phyloP scores from a whole-genome alignment of 2,888 invertebrate genomes.

The Muschampia plurimacula region DNA sequence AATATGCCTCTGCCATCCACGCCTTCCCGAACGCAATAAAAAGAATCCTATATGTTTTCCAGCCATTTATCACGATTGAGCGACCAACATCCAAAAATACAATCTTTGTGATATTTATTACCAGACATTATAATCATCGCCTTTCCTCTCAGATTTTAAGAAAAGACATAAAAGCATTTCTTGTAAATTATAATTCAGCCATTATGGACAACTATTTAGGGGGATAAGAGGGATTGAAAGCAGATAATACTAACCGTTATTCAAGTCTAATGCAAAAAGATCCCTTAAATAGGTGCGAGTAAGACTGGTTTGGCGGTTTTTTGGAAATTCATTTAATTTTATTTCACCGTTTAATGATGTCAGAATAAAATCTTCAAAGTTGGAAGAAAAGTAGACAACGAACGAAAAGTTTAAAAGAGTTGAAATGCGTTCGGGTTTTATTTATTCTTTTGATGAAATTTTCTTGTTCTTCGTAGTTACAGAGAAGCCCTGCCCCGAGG shows the following conservation, averaged over 20 bases:
- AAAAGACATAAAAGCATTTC: no score
- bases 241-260: not conserved
- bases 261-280: constrained; percentile 2
- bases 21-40: no score
- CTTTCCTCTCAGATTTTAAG: no score
- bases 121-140: no score
- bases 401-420: constrained; percentile 19
- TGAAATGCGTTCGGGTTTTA: constrained; percentile 17
- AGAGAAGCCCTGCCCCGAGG: not conserved
- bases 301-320: not conserved
- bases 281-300: not conserved
- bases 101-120: no score
- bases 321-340: constrained; percentile 7
- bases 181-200: no score
- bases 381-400: constrained; percentile 7
- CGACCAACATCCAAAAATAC: no score
- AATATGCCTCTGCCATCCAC: no score
- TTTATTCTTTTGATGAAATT: constrained; percentile 29
- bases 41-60: no score
- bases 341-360: constrained; percentile 13
- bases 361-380: constrained; percentile 10
- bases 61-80: no score
- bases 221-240: no score
- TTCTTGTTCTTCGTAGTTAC: constrained; percentile 22
- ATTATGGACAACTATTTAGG: no score